phyloP scores from a whole-genome alignment of 1,140 invertebrate genomes.

The Homalodisca vitripennis region DNA sequence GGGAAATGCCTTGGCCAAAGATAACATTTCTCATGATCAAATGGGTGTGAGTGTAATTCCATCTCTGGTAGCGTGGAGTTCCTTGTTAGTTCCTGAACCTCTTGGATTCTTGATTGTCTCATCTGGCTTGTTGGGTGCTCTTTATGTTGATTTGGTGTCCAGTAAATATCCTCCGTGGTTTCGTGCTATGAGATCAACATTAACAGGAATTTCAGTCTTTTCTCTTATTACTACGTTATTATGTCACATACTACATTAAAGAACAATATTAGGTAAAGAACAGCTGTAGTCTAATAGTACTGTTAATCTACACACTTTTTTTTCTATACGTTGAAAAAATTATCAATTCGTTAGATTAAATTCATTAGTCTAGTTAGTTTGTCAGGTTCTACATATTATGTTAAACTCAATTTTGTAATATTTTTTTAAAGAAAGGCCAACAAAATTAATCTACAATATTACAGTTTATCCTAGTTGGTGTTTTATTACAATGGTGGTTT shows the following conservation, averaged over 20 bases:
- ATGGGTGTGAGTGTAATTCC: conserved; percentile 29
- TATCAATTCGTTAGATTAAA: no score
- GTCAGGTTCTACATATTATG: no score
- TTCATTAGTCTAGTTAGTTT: no score
- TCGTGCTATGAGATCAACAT: conserved; percentile 28
- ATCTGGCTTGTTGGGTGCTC: conserved; percentile 23
- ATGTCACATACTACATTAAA: neutral
- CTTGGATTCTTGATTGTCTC: conserved; percentile 31
- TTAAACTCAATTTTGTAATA: no score
- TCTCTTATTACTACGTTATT: conserved; percentile 28
- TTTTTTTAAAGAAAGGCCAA: no score
- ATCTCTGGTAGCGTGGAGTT: conserved; percentile 32
- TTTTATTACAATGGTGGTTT: no score
- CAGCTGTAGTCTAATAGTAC: no score
- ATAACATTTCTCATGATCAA: conserved; percentile 26
- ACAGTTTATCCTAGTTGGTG: no score
- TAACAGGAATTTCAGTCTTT: conserved; percentile 28
- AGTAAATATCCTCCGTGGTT: conserved; percentile 35
- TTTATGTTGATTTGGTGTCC: conserved; percentile 28
- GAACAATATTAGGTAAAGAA: no score
- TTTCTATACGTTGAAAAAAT: no score
- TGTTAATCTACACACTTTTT: no score
- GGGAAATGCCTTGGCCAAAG: conserved; percentile 20
- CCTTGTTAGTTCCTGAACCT: conserved; percentile 32
- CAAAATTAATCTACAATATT: no score